Conservation (phyloP, 2,888 invertebrate species). For the Drosophila crucigera region DNA sequence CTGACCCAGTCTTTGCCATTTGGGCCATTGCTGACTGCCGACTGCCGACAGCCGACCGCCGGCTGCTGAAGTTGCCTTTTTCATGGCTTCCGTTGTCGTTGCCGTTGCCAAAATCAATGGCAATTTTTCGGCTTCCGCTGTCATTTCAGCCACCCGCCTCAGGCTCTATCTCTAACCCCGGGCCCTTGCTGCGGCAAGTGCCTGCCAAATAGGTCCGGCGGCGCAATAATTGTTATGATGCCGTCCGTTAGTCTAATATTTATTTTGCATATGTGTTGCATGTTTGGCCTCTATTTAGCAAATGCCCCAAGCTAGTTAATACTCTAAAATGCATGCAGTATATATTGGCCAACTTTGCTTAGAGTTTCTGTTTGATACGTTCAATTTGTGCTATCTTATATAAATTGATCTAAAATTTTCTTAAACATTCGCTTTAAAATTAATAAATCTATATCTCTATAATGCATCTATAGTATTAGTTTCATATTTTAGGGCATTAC, state of each 20-base stretch:
- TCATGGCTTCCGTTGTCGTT: conserved; percentile 68
- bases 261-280: conserved; percentile 75
- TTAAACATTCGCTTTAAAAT: not conserved
- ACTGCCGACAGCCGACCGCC: conserved; percentile 39
- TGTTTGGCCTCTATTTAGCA: conserved; percentile 32
- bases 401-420: not conserved
- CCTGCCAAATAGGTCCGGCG: conserved; percentile 67
- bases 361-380: not conserved
- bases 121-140: conserved; percentile 73
- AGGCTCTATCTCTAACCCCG: not conserved
- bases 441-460: not conserved
- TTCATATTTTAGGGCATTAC: conserved; percentile 30
- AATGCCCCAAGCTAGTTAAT: conserved; percentile 27
- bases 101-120: conserved; percentile 78
- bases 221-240: conserved; percentile 79
- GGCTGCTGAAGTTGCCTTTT: conserved; percentile 53
- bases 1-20: conserved; percentile 55
- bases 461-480: not conserved
- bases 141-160: conserved; percentile 39
- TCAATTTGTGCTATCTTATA: not conserved
- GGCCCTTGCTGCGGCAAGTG: conserved; percentile 17
- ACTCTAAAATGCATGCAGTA: conserved; percentile 22
- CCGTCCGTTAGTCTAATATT: conserved; percentile 76
- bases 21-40: conserved; percentile 63
- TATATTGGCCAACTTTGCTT: not conserved